These are phyloP conservation scores for Tympanuchus pallidicinctus DNA, from an alignment of 2,113 vertebrate genomes.

Conservation along the genomic window DNA sequence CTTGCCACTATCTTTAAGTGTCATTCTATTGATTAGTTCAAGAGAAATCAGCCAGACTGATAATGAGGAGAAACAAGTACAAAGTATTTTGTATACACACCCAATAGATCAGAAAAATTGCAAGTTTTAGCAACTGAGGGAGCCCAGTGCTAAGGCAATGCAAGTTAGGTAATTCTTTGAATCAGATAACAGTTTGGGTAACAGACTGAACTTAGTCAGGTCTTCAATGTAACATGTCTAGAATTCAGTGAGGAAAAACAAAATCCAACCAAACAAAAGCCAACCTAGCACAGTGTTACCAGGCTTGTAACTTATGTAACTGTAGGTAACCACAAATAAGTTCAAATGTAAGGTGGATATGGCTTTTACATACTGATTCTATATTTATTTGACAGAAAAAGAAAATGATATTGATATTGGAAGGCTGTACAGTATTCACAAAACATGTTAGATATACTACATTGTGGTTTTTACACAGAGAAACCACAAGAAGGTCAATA, in stretches of 20 bases:
- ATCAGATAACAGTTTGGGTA: not conserved
- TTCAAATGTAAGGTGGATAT: slow-evolving; percentile 7
- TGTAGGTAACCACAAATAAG: slow-evolving; percentile 39
- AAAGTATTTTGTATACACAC: not conserved
- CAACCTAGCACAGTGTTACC: not conserved
- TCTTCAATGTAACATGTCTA: not conserved
- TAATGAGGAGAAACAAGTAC: not conserved
- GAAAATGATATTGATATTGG: slow-evolving; percentile 8
- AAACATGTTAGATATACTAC: not conserved
- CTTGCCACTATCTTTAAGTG: not conserved
- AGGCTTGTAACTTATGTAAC: not conserved
- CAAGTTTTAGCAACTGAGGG: not conserved
- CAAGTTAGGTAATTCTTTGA: not conserved
- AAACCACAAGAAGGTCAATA: slow-evolving; percentile 34
- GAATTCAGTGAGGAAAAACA: not conserved
- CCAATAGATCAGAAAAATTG: slow-evolving; percentile 15
- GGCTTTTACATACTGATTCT: slow-evolving; percentile 10
- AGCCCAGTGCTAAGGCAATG: not conserved
- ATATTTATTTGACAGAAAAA: slow-evolving; percentile 10
- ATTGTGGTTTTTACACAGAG: not conserved
- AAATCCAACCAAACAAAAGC: not conserved
- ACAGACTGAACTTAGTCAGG: not conserved
- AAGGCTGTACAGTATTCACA: not conserved
- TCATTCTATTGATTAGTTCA: not conserved
- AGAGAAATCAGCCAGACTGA: slow-evolving; percentile 2